Percentiles rank a stretch among this genome's conserved stretches.
Evolutionary conservation across 2,113 vertebrate genomes (phyloP).

Genomic region (Canis aureus): DNA sequence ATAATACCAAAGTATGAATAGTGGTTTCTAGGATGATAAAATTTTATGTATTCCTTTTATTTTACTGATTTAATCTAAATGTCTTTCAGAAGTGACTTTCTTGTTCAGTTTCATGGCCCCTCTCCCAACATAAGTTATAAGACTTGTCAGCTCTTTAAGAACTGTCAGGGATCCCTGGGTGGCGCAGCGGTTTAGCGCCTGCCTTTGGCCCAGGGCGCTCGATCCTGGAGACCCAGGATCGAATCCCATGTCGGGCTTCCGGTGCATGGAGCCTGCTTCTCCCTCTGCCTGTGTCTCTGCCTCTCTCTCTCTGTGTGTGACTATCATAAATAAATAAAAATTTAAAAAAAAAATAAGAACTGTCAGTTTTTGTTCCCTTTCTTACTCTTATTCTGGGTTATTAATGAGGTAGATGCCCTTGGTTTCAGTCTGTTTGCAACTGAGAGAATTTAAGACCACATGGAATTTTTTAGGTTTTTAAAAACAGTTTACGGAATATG

Average conservation of each 20-base stretch:
- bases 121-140: neutral
- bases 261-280: too few species aligned
- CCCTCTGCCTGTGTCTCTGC: too few species aligned
- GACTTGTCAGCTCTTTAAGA: neutral
- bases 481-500: slow-evolving; percentile 2
- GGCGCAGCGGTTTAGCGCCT: too few species aligned
- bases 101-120: neutral
- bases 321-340: too few species aligned
- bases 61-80: slow-evolving; percentile 7
- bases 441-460: slow-evolving; percentile 29
- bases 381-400: slow-evolving; percentile 23
- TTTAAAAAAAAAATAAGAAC: neutral
- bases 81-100: neutral
- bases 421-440: neutral
- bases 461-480: neutral
- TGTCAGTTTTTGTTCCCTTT: slow-evolving; percentile 18
- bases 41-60: slow-evolving; percentile 37
- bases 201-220: too few species aligned
- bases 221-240: too few species aligned
- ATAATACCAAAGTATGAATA: slow-evolving; percentile 1
- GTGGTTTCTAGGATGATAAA: neutral
- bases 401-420: neutral
- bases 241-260: too few species aligned
- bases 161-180: neutral
- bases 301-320: too few species aligned